phyloP scores from a whole-genome alignment of 2,113 vertebrate genomes.

The Neotragus pygmaeus region DNA sequence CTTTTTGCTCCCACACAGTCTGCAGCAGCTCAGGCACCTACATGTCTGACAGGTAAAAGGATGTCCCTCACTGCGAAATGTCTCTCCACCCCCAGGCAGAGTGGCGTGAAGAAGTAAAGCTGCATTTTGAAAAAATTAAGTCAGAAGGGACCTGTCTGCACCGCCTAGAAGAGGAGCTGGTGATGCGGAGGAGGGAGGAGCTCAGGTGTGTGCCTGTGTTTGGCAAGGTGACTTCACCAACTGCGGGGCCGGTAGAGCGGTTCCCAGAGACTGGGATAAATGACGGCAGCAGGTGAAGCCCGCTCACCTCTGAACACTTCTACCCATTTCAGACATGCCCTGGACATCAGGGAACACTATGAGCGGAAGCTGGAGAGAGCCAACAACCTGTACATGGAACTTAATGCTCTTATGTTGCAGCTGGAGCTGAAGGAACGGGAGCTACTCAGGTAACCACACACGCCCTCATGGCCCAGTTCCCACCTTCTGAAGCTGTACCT shows the following conservation, averaged over 20 bases:
- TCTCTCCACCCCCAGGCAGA: constrained; percentile 83
- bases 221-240: not conserved
- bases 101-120: constrained; percentile 96
- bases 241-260: not conserved
- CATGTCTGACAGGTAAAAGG: not conserved
- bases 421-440: constrained; percentile 97
- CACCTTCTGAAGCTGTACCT: not conserved
- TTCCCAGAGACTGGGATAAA: not conserved
- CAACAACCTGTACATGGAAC: constrained; percentile 98
- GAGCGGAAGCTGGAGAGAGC: constrained; percentile 95
- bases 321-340: constrained; percentile 85
- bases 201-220: constrained; percentile 84
- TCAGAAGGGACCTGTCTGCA: constrained; percentile 97
- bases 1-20: not conserved
- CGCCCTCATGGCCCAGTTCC: not conserved
- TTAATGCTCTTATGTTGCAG: constrained; percentile 96
- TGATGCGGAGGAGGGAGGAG: constrained; percentile 93
- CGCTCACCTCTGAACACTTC: not conserved
- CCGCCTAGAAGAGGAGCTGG: constrained; percentile 94
- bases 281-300: not conserved
- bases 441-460: constrained; percentile 84
- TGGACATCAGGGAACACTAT: constrained; percentile 97
- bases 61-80: not conserved
- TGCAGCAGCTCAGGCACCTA: not conserved
- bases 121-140: constrained; percentile 98